Evolutionary conservation across 2,888 invertebrate species (phyloP), one percentile per base, ranked within the genome.

Genomic region (Ornithoptera alexandrae): DNA sequence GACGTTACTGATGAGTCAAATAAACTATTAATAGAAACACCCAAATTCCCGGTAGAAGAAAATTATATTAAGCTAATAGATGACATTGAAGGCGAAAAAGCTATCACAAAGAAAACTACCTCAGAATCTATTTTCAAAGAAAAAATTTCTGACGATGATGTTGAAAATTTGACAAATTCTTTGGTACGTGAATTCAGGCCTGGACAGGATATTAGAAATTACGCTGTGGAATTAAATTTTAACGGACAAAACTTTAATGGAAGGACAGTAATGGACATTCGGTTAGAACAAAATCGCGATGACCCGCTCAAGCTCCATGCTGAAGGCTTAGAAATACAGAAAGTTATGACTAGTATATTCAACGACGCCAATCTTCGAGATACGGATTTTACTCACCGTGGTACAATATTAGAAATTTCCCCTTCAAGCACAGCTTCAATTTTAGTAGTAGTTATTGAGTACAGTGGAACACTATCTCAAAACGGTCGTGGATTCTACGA

Each of bases 361-460:
- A 78, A 77, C n/a, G 76, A 73, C 39, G 73, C 73, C 2, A 82
- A 81, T 72, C 77, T 79, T 7, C 57, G 72, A 1, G 65, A 73
- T 0, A 79, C 79, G 0, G 69, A 20, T 6, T 83, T 76, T 57
- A 0, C 1, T 2, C 8, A 75, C 12, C 72, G 77, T 6, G 81
- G 76, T n/a, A 79, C 77, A 2, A 3, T 77, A 63, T 72, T 89
- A 61, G 76, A 80, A 73, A 81, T 89, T 10, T 36, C 1, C 2
- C 83, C 84, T 22, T 56, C 59, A 0, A 69, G 70, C 53, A 0
- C 20, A 17, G 79, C 79, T 3, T 74, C 74, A 6, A 69, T 77
- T 0, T 85, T 78, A 70, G 74, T 82, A 15, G 72, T 89, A 2
- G 73, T 85, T 12, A 79, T 90, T 30, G 81, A 84, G 66, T 90